These are phyloP conservation scores for Poicephalus gulielmi DNA, from an alignment of 2,113 vertebrate species.

Conservation along the genomic window DNA sequence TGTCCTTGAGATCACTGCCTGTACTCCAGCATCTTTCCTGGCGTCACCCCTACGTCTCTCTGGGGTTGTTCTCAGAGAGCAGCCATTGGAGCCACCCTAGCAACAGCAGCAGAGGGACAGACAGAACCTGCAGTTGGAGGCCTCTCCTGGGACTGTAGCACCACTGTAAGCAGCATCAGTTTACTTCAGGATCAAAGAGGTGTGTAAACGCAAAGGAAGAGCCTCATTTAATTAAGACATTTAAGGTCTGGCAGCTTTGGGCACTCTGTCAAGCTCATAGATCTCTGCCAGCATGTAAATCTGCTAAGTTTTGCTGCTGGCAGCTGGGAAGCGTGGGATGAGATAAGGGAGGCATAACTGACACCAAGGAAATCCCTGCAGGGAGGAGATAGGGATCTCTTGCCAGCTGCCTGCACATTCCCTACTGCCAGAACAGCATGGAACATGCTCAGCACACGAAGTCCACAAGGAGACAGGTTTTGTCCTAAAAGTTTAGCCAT, in stretches of 20 bases:
- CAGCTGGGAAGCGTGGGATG: not conserved
- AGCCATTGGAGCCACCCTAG: not conserved
- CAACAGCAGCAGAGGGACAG: not conserved
- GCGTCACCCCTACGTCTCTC: not conserved
- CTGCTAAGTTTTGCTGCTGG: not conserved
- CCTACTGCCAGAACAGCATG: not conserved
- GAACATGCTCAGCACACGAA: not conserved
- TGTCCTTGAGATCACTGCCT: not conserved
- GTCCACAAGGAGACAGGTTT: not conserved
- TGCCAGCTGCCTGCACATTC: not conserved
- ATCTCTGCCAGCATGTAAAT: not conserved
- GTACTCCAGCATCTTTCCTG: not conserved
- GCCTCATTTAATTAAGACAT: not conserved
- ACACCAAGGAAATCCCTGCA: not conserved
- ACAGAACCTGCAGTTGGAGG: not conserved
- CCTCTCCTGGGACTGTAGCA: not conserved
- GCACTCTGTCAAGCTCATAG: not conserved
- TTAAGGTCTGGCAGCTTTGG: not conserved
- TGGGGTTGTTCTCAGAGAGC: not conserved
- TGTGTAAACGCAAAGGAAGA: not conserved
- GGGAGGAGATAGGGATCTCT: not conserved
- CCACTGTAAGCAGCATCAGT: not conserved
- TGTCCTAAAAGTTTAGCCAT: not conserved
- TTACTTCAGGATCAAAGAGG: not conserved
- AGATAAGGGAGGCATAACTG: not conserved